Evolutionary conservation across 1,140 invertebrate genomes (phyloP).

Genomic region (Musca vetustissima): DNA sequence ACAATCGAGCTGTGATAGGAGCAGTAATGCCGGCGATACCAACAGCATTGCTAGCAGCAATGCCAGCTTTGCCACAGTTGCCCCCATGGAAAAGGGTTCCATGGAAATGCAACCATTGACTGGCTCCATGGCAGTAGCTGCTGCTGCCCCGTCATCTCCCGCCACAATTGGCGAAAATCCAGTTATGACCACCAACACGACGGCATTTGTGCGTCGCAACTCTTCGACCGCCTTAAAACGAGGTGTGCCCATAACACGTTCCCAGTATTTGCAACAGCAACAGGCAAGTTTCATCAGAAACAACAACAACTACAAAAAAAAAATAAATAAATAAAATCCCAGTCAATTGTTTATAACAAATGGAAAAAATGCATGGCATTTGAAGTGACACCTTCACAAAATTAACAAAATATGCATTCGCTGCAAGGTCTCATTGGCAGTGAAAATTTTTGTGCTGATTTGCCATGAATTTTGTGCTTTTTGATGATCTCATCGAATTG

Average conservation of each 20-base stretch:
- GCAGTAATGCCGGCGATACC: constrained; percentile 28
- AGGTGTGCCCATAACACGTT: constrained; percentile 44
- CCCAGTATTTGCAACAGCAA: constrained; percentile 52
- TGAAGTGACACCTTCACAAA: background rate
- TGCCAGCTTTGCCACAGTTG: constrained; percentile 4
- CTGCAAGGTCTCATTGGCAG: constrained; percentile 11
- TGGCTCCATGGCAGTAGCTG: background rate
- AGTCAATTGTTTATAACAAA: background rate
- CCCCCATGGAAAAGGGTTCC: background rate
- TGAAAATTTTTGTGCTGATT: background rate
- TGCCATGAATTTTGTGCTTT: background rate
- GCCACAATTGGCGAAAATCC: background rate
- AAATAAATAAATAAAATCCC: background rate
- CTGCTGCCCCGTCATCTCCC: background rate
- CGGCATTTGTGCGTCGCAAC: constrained; percentile 11
- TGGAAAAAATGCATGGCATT: background rate
- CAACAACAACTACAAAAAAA: background rate
- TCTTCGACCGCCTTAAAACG: constrained; percentile 32
- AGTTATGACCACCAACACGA: background rate
- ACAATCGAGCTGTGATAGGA: background rate
- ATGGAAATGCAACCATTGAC: no score
- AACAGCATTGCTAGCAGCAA: constrained; percentile 4
- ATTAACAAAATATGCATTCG: background rate
- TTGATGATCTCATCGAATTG: constrained; percentile 9
- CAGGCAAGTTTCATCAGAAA: constrained; percentile 41